phyloP scores from a whole-genome alignment of 2,113 vertebrate genomes.

The Corvus cornix region DNA sequence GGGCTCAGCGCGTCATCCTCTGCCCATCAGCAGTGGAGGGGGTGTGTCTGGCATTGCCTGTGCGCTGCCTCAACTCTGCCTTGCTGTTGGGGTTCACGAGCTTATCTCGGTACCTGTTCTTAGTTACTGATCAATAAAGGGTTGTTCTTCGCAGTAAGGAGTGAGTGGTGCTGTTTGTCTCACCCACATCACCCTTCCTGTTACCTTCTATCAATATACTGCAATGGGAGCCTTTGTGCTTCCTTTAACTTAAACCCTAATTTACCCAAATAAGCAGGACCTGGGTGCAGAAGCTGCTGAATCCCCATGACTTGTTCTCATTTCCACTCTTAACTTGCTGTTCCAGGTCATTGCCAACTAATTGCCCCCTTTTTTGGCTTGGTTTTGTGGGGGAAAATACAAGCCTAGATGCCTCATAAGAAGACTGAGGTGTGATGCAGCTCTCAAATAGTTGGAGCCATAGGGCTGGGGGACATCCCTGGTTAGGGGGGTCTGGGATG shows the following conservation, averaged over 20 bases:
- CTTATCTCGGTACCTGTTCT: too few relatives aligned
- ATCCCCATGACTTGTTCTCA: not conserved
- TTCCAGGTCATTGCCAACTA: not conserved
- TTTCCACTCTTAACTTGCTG: not conserved
- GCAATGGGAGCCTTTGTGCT: not conserved
- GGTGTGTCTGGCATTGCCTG: too few relatives aligned
- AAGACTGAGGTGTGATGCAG: not conserved
- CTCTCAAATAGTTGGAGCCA: not conserved
- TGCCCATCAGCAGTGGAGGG: too few relatives aligned
- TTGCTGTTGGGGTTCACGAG: too few relatives aligned
- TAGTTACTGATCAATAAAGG: too few relatives aligned
- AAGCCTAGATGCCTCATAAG: not conserved
- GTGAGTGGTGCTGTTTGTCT: too few relatives aligned
- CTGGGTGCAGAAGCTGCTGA: not conserved
- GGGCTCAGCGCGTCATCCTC: too few relatives aligned
- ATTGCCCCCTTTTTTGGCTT: not conserved
- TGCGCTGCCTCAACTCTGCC: too few relatives aligned
- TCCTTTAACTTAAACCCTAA: not conserved
- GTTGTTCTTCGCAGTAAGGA: too few relatives aligned
- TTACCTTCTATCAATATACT: not conserved
- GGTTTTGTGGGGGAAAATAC: not conserved
- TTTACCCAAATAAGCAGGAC: not conserved
- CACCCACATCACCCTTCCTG: too few relatives aligned
- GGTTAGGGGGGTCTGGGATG: rapidly evolving
- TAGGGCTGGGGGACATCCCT: not conserved